Base-by-base conservation (phyloP, 2,888 invertebrate species). In the Trachelus tabidus region DNA sequence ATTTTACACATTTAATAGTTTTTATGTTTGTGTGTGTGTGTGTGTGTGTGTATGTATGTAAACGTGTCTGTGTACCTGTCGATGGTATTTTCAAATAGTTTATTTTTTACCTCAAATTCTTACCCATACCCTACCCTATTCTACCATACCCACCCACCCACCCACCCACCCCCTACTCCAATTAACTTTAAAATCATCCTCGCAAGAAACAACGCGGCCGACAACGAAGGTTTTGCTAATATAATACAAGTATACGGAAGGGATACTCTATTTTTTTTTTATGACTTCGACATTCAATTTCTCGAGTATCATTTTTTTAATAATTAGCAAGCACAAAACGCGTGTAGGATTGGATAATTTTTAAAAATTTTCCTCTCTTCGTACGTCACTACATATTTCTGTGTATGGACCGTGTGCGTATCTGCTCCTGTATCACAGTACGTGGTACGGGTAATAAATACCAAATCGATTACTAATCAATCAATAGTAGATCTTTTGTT, bases 271-370 rank as follows among this genome's bases (percentile, higher is more conserved):
- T 56, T 56, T 56, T 23, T 40, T 56, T 56, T 56, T 9, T 0
- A 56, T 23, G 9, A 56, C 23, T 56, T 56, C 23, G 56, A 56
- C 56, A 56, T 56, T 56, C 56, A 56, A 56, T 56, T 56, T 56
- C 56, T 56, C 23, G 56, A 56, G 56, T 56, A 56, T 56, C 56
- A 23, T 56, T 85, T 87, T 84, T 69, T 85, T 83, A 84, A 79
- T 87, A 88, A 86, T 87, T 88, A 88, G 88, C 89, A 89, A 89
- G 89, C 88, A 89, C 89, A 88, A 89, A 87, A 56, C 56, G 56
- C 88, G 88, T 88, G 84, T 85, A 82, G 84, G 85, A 86, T 85
- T 87, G 85, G 86, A 87, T 85, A 84, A 34, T 34, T 33, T 40
- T 77, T 34, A 2, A 12, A 11, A 15, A 11, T 68, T 68, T 75